Evolutionary conservation across 2,888 invertebrate species (phyloP), one percentile per base, ranked within the genome.

Genomic region (Tuberolachnus salignus): DNA sequence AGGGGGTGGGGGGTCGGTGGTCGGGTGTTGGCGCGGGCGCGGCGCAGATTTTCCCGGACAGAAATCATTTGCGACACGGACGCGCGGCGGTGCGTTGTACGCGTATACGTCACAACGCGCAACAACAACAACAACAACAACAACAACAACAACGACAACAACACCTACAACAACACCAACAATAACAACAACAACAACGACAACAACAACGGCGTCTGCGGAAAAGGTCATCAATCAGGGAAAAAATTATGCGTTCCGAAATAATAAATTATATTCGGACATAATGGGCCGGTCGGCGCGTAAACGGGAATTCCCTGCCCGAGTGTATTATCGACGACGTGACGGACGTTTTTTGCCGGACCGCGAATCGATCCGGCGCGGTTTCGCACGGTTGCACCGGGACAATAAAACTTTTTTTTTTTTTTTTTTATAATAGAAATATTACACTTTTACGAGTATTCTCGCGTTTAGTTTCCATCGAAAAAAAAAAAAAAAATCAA

Each of bases 161-260:
- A n/a, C n/a, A n/a, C n/a, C n/a, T n/a, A n/a, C n/a, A n/a, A 59
- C 72, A 23, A 57, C 72, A 55, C 53, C 69, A 67, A 34, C 34
- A 34, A 34, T 6, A 34, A 34, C 34, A 6, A 6, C 34, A 34
- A 34, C 34, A n/a, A n/a, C n/a, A n/a, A n/a, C 44, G 21, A 63
- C 63, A 44, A 23, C 57, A 42, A 51, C 69, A 69, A 21, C 42
- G 23, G n/a, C 72, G 57, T 19, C n/a, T 46, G 21, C 64, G 55
- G 46, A 64, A 55, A 66, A 75, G 74, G 74, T 75, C 74, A 75
- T 75, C 74, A 75, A 75, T 75, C 74, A 75, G 66, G 14, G 26
- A 75, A 75, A 72, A 75, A 66, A 75, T 75, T 73, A 63, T 73
- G 61, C 63, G 14, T 61, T 34, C 23, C 11, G 23, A 16, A 44